These are phyloP conservation scores for Mirounga angustirostris DNA, from an alignment of 2,113 vertebrate species.

Conservation along the genomic window DNA sequence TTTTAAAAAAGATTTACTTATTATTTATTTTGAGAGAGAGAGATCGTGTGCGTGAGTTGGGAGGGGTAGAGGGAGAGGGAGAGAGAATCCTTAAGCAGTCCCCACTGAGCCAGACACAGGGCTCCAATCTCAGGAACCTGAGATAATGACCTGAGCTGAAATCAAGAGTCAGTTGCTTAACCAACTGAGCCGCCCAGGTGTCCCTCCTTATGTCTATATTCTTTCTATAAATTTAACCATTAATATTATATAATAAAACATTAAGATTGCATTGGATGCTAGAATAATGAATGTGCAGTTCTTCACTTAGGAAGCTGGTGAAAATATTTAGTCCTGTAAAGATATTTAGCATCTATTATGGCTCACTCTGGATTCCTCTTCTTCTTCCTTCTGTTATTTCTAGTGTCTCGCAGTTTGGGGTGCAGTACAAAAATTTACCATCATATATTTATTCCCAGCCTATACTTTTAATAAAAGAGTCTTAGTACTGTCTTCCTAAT, in stretches of 20 bases:
- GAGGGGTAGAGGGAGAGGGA: not conserved
- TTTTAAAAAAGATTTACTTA: not conserved
- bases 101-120: not conserved
- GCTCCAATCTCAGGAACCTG: not conserved
- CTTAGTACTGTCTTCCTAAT: not conserved
- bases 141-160: not conserved
- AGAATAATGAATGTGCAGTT: not conserved
- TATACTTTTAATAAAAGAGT: not conserved
- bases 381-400: not conserved
- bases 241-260: not conserved
- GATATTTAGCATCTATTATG: not conserved
- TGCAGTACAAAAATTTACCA: not conserved
- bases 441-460: not conserved
- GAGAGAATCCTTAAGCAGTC: not conserved
- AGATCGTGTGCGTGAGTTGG: not conserved
- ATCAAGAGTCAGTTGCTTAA: not conserved
- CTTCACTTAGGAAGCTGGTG: not conserved
- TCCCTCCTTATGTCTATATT: not conserved
- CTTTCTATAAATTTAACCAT: not conserved
- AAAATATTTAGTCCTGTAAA: not conserved
- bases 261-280: not conserved
- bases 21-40: not conserved
- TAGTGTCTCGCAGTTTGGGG: not conserved
- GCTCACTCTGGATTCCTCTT: not conserved
- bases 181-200: not conserved